phyloP scores from a whole-genome alignment of 2,888 invertebrate genomes.

The Taphrorychus bicolor region DNA sequence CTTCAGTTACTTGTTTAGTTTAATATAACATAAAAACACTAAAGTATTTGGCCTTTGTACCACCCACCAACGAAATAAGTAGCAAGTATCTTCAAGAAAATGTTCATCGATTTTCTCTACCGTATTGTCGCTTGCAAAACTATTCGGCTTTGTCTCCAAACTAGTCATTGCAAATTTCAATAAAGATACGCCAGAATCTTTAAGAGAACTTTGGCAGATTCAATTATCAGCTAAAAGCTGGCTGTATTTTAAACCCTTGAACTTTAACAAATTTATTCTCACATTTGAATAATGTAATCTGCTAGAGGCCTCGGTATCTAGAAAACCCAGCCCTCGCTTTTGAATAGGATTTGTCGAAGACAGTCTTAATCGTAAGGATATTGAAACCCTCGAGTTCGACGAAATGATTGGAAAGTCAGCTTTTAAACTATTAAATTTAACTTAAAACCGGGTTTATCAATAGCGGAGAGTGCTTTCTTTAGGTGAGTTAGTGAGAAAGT shows the following conservation, averaged over 20 bases:
- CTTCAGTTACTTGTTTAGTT: no score
- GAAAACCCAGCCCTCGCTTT: slow-evolving; percentile 22
- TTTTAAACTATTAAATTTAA: neutral
- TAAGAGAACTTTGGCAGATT: slow-evolving; percentile 10
- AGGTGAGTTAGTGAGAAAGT: no score
- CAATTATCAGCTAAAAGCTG: slow-evolving; percentile 26
- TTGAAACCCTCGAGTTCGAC: neutral
- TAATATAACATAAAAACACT: no score
- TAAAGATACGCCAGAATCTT: neutral
- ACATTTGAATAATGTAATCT: slow-evolving; percentile 39
- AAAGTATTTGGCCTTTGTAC: no score
- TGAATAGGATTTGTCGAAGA: neutral
- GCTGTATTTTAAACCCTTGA: slow-evolving; percentile 25
- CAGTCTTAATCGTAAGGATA: neutral
- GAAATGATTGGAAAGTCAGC: neutral
- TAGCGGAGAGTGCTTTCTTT: no score
- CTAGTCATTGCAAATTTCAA: no score
- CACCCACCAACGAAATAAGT: no score
- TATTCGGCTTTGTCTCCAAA: no score
- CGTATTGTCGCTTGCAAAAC: no score
- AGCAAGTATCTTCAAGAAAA: no score
- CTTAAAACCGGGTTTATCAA: no score
- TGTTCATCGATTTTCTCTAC: neutral
- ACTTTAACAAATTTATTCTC: slow-evolving; percentile 35
- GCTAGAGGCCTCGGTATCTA: slow-evolving; percentile 26